phyloP scores from a whole-genome alignment of 2,888 invertebrate species.

The Chymomyza fuscimana region DNA sequence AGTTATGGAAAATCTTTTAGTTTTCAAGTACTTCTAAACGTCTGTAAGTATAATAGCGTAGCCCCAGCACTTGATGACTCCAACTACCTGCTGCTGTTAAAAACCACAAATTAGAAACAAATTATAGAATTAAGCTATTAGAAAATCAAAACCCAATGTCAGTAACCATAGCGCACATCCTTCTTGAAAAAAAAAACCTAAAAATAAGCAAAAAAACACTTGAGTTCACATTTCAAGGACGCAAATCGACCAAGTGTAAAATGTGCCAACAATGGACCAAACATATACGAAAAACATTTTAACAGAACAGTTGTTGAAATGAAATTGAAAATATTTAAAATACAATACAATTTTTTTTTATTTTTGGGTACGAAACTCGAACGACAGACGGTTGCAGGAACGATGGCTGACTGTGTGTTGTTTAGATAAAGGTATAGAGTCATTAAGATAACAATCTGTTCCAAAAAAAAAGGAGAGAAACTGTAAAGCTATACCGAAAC shows the following conservation, averaged over 20 bases:
- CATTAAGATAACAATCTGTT: constrained; percentile 73
- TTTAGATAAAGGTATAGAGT: constrained; percentile 63
- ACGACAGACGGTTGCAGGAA: background rate
- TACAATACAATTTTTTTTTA: constrained; percentile 47
- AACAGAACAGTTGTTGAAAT: constrained; percentile 61
- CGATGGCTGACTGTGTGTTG: constrained; percentile 8
- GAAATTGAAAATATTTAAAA: constrained; percentile 66
- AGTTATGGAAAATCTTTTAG: no score
- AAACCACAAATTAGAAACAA: constrained; percentile 70
- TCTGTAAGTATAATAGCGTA: no score
- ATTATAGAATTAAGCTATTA: constrained; percentile 48
- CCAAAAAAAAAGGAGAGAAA: constrained; percentile 24
- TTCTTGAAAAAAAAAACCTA: constrained; percentile 27
- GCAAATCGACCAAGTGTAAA: constrained; percentile 58
- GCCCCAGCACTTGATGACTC: constrained; percentile 12
- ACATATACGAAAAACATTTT: constrained; percentile 5
- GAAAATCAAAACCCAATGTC: constrained; percentile 28
- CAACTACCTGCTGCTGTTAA: constrained; percentile 42
- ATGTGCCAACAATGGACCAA: constrained; percentile 40
- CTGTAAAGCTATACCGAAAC: constrained; percentile 52
- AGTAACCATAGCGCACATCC: constrained; percentile 47
- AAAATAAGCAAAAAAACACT: constrained; percentile 41
- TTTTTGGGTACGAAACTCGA: constrained; percentile 11
- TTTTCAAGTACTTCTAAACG: no score
- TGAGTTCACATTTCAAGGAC: constrained; percentile 51